phyloP scores from a whole-genome alignment of 2,888 invertebrate species.

The Bimastos eiseni region DNA sequence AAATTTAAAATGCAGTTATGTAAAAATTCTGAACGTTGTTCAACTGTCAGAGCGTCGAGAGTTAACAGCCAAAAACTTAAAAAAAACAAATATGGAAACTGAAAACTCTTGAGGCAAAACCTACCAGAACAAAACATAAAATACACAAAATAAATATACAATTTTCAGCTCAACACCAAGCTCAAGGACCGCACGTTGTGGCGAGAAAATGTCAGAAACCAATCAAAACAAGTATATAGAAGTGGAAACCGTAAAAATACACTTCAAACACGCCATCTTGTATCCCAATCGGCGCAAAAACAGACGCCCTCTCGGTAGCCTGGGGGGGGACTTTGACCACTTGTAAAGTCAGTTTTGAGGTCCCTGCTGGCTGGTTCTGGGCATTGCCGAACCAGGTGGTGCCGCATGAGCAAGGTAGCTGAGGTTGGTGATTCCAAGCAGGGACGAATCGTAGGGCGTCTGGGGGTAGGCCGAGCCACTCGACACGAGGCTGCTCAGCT shows the following conservation, averaged over 20 bases:
- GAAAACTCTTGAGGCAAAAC: neutral
- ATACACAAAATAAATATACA: no score
- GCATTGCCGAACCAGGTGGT: neutral
- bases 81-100: neutral
- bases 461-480: neutral
- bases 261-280: neutral
- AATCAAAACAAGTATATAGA: neutral
- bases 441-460: neutral
- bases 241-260: neutral
- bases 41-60: neutral
- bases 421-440: conserved; percentile 7
- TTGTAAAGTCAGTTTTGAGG: no score
- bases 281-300: neutral
- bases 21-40: neutral
- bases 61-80: neutral
- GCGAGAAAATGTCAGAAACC: neutral
- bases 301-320: neutral
- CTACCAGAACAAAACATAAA: neutral
- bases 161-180: neutral
- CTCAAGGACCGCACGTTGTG: neutral
- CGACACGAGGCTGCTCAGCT: neutral
- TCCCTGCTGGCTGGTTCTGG: neutral
- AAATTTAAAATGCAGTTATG: neutral
- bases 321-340: no score
- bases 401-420: neutral